phyloP scores from a whole-genome alignment of 2,113 vertebrate species.

The Cnemophilus loriae region DNA sequence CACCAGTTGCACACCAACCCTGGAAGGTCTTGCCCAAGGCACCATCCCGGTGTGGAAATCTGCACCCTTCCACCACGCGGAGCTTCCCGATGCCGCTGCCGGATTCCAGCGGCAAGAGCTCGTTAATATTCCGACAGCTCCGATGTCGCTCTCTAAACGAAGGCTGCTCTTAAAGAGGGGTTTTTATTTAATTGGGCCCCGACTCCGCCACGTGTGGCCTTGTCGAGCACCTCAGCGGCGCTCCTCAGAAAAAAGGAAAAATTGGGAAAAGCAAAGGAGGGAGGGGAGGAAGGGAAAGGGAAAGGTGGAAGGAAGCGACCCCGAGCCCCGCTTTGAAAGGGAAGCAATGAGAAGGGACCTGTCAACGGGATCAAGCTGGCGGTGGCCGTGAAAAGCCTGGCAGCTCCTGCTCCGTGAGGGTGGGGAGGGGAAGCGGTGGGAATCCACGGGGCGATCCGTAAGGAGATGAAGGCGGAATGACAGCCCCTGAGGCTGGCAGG shows the following conservation, averaged over 20 bases:
- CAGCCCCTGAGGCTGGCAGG: slow-evolving; percentile 44
- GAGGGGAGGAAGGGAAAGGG: not conserved
- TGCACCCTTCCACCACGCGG: fast-evolving
- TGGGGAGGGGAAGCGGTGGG: slow-evolving; percentile 28
- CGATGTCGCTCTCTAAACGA: not conserved
- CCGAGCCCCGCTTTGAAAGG: not conserved
- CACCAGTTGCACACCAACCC: fast-evolving
- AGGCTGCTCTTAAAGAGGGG: slow-evolving; percentile 3
- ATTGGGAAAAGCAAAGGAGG: not conserved
- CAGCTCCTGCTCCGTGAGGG: not conserved
- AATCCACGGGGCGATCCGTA: slow-evolving; percentile 12
- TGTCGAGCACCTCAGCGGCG: not conserved
- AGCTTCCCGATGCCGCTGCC: fast-evolving
- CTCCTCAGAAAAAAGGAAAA: not conserved
- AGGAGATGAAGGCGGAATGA: slow-evolving; percentile 59
- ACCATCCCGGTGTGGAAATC: not conserved
- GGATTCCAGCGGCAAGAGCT: not conserved
- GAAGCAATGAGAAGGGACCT: slow-evolving; percentile 1
- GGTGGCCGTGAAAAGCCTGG: slow-evolving; percentile 24
- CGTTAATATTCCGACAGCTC: slow-evolving; percentile 60
- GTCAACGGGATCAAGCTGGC: slow-evolving; percentile 34
- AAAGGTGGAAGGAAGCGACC: not conserved
- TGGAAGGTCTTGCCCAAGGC: not conserved
- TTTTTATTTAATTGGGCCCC: slow-evolving; percentile 47
- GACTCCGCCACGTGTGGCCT: not conserved